phyloP scores from a whole-genome alignment of 2,113 vertebrate species.

The Coryphaenoides rupestris region DNA sequence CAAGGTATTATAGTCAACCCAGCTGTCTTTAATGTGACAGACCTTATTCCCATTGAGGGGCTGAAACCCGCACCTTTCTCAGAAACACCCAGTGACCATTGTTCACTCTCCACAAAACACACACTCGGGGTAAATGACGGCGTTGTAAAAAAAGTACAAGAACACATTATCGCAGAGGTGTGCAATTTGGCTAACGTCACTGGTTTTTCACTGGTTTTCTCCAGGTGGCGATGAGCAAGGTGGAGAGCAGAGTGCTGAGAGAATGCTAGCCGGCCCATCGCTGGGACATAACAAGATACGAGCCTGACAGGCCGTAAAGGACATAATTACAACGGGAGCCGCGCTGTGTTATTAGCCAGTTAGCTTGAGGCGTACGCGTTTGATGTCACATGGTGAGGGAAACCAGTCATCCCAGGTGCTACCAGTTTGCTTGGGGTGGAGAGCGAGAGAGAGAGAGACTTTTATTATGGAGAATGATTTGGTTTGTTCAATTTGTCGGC shows the following conservation, averaged over 20 bases:
- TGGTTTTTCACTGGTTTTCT: slow-evolving; percentile 28
- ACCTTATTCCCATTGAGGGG: no score
- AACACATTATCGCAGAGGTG: neutral
- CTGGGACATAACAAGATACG: slow-evolving; percentile 50
- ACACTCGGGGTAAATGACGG: neutral
- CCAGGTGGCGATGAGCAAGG: slow-evolving; percentile 54
- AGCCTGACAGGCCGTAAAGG: slow-evolving; percentile 53
- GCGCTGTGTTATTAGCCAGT: slow-evolving; percentile 59
- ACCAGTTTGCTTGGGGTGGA: neutral
- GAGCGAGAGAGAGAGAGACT: no score
- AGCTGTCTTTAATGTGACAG: no score
- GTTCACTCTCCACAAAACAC: no score
- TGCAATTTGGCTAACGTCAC: slow-evolving; percentile 24
- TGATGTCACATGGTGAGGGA: slow-evolving; percentile 31
- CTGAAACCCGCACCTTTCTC: no score
- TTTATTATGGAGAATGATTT: no score
- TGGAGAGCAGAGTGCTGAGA: slow-evolving; percentile 56
- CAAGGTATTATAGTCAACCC: no score
- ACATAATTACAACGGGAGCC: slow-evolving; percentile 57
- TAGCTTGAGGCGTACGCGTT: slow-evolving; percentile 61
- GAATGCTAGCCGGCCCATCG: slow-evolving; percentile 22
- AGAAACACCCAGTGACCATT: no score
- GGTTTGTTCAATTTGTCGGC: no score
- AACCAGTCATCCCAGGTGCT: slow-evolving; percentile 26
- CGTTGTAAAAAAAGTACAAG: neutral